Base-by-base conservation (phyloP, 2,113 vertebrate genomes). In the Upupa epops region DNA sequence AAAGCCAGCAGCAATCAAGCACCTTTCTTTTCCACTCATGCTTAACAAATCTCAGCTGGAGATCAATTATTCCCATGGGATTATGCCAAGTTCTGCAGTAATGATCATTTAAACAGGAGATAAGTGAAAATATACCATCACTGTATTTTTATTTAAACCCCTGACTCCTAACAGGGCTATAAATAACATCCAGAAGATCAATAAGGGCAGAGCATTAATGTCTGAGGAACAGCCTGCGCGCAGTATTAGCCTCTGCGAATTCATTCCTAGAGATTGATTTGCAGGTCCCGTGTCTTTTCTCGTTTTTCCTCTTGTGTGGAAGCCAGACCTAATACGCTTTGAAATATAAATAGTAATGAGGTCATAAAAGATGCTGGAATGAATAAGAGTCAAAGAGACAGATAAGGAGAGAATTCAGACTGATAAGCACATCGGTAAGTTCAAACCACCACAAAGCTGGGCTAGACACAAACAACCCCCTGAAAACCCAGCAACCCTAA, bases 131-230 rank as follows among this genome's bases (percentile, higher is more conserved):
- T 79, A 83, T 73, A 89, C 28, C 9, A 8, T 31, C 82, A 82
- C 13, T 34, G 9, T 25, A n/a, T 78, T 78, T 73, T 81, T 89
- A 56, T 89, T 95, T 81, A 66, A 89, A 94, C 49, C n/a, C 7
- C 12, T 63, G 60, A 13, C 76, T 80, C n/a, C 22, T 55, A 78
- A 54, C 21, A 60, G 66, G 58, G 48, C 75, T 59, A 55, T 69
- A 75, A 87, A 95, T 86, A 78, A 37, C 40, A 73, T 61, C 59
- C 84, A 94, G 89, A n/a, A 66, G 83, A 91, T 81, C 81, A 81
- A 42, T 61, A 34, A 78, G 29, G 14, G 37, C 8, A 69, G 55
- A 86, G 48, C 26, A 60, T 20, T 69, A 68, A 78, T 42, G 76
- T 25, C 76, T 69, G n/a, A 71, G 37, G 36, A 92, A 75, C 55